Evolutionary conservation across 2,797 vertebrate species (phyloP).

Genomic region (Sebastolobus altivelis): DNA sequence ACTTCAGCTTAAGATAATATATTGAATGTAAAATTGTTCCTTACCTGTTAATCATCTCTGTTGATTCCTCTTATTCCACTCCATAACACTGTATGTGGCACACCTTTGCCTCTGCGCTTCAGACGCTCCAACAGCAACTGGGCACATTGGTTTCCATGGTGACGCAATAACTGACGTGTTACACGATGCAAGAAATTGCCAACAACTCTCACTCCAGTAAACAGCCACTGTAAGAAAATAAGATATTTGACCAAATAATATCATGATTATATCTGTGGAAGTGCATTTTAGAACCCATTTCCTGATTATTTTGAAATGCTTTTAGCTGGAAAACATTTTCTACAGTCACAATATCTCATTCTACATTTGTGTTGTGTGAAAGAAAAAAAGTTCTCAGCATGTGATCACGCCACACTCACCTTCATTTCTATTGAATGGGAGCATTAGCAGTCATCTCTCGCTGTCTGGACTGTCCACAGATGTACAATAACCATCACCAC

Average conservation of each 20-base stretch:
- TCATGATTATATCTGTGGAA: not conserved
- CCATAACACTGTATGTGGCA: not conserved
- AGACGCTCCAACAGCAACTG: not conserved
- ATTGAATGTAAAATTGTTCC: not conserved
- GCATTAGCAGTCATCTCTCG: not conserved
- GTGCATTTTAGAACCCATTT: not conserved
- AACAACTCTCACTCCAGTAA: not conserved
- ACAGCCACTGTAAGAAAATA: not conserved
- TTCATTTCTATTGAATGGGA: not conserved
- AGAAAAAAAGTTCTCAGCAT: not conserved
- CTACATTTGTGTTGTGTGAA: not conserved
- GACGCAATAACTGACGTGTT: constrained; percentile 22
- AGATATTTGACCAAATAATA: not conserved
- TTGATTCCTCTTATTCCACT: not conserved
- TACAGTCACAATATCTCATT: not conserved
- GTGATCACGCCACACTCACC: not conserved
- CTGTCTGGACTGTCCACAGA: not conserved
- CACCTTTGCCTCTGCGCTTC: not conserved
- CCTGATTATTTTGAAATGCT: not conserved
- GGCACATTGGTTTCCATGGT: constrained; percentile 22
- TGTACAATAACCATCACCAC: not conserved
- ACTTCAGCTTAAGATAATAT: not conserved
- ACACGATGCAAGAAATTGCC: not conserved
- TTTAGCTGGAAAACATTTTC: not conserved
- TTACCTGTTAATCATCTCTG: constrained; percentile 4